Evolutionary conservation across 2,113 vertebrate species (phyloP).

Genomic region (Bungarus multicinctus): DNA sequence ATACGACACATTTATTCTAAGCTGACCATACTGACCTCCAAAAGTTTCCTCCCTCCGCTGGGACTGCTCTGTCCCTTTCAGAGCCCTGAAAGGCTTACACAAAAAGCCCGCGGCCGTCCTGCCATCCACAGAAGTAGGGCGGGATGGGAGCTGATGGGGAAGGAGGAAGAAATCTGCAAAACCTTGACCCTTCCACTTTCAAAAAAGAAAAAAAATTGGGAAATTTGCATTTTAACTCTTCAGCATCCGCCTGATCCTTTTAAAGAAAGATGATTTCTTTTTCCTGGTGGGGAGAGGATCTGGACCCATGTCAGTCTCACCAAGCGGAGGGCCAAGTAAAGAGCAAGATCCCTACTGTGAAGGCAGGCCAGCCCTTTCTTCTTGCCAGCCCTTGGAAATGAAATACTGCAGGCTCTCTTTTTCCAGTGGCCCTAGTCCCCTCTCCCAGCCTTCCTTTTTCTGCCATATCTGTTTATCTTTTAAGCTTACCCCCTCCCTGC

Average conservation of each 20-base stretch:
- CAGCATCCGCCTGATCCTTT: constrained; percentile 33
- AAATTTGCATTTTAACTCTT: constrained; percentile 78
- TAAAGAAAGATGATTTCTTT: constrained; percentile 42
- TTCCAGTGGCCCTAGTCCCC: constrained; percentile 8
- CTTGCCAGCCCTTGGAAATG: constrained; percentile 34
- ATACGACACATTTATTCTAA: constrained; percentile 89
- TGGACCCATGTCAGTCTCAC: constrained; percentile 41
- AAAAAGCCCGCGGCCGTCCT: constrained; percentile 75
- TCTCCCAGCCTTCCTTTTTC: background rate
- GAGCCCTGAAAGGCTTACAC: constrained; percentile 81
- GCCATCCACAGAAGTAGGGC: constrained; percentile 56
- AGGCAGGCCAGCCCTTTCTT: constrained; percentile 55
- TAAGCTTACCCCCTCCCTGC: background rate
- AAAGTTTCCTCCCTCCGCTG: constrained; percentile 87
- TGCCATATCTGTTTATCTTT: background rate
- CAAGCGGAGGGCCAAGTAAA: constrained; percentile 32
- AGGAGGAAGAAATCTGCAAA: constrained; percentile 69
- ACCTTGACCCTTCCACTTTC: constrained; percentile 71
- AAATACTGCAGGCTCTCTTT: constrained; percentile 31
- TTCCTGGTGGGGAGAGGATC: constrained; percentile 64
- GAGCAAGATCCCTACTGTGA: constrained; percentile 63
- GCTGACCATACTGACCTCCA: constrained; percentile 92
- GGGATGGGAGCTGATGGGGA: constrained; percentile 35
- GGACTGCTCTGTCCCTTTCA: constrained; percentile 84
- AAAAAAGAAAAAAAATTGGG: constrained; percentile 66